Percentiles rank a stretch among this genome's conserved stretches.
These are phyloP conservation scores for Cryptops parisi DNA, from an alignment of 2,888 invertebrate genomes.

Conservation along the genomic window DNA sequence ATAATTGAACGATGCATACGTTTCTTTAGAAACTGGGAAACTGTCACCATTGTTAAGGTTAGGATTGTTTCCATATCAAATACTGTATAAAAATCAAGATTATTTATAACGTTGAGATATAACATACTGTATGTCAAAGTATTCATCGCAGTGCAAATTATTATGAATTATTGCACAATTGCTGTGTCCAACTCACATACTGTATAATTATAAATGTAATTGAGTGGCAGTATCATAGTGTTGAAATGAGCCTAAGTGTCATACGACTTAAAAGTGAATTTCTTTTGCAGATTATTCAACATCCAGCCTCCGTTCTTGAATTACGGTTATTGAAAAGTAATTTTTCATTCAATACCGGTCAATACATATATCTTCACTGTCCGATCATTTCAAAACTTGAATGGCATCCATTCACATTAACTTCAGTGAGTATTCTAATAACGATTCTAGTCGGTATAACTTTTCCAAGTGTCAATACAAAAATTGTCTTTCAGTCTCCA, in stretches of 20 bases:
- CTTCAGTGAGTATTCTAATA: neutral
- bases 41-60: conserved; percentile 4
- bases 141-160: neutral
- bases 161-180: too few species aligned
- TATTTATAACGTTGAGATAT: too few species aligned
- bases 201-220: too few species aligned
- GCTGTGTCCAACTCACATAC: too few species aligned
- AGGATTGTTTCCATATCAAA: too few species aligned
- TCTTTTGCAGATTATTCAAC: conserved; percentile 5
- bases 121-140: too few species aligned
- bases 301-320: conserved; percentile 7
- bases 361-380: conserved; percentile 11
- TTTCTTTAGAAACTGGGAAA: conserved; percentile 4
- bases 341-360: conserved; percentile 10
- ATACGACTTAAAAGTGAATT: neutral
- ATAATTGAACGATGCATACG: conserved; percentile 7
- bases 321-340: neutral
- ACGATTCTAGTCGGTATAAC: neutral
- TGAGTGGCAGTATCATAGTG: too few species aligned
- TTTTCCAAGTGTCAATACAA: neutral
- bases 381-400: conserved; percentile 3
- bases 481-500: neutral
- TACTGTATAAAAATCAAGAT: too few species aligned
- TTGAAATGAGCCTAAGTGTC: too few species aligned
- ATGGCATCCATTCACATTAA: conserved; percentile 11